phyloP scores from a whole-genome alignment of 1,140 invertebrate species.

The Danaus melanippus region DNA sequence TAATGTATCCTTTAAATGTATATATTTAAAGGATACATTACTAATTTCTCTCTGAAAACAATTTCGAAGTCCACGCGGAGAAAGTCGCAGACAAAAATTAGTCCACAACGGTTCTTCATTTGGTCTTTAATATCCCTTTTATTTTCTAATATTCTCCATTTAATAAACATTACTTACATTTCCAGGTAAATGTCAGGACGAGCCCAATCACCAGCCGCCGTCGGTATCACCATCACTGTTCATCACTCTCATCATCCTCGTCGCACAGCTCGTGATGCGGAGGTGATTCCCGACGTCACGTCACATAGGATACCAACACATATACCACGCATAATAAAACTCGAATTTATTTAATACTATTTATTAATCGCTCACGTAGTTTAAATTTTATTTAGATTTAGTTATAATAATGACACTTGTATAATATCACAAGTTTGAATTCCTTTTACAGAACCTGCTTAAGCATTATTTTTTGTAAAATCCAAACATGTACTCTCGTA shows the following conservation, averaged over 20 bases:
- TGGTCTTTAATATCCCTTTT: too few relatives aligned
- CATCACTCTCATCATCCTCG: constrained; percentile 31
- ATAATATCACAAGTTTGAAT: too few relatives aligned
- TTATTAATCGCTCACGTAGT: constrained; percentile 14
- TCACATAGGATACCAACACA: background rate
- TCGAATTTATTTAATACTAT: constrained; percentile 13
- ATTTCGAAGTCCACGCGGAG: too few relatives aligned
- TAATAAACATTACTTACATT: constrained; percentile 9
- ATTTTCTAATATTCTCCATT: background rate
- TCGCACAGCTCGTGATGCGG: constrained; percentile 36
- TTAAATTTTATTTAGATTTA: constrained; percentile 9
- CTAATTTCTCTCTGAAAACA: too few relatives aligned
- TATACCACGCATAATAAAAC: background rate
- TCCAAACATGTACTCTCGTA: too few relatives aligned
- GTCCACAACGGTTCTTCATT: too few relatives aligned
- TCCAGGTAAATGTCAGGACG: constrained; percentile 62
- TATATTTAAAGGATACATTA: too few relatives aligned
- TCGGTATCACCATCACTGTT: constrained; percentile 28
- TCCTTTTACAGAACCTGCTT: too few relatives aligned
- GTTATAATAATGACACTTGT: background rate
- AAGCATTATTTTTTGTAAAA: too few relatives aligned
- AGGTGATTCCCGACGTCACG: constrained; percentile 44
- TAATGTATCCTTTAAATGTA: too few relatives aligned
- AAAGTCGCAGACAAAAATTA: too few relatives aligned
- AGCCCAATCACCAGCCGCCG: constrained; percentile 39